phyloP scores from a whole-genome alignment of 1,140 invertebrate genomes.

The Drosophila mauritiana region DNA sequence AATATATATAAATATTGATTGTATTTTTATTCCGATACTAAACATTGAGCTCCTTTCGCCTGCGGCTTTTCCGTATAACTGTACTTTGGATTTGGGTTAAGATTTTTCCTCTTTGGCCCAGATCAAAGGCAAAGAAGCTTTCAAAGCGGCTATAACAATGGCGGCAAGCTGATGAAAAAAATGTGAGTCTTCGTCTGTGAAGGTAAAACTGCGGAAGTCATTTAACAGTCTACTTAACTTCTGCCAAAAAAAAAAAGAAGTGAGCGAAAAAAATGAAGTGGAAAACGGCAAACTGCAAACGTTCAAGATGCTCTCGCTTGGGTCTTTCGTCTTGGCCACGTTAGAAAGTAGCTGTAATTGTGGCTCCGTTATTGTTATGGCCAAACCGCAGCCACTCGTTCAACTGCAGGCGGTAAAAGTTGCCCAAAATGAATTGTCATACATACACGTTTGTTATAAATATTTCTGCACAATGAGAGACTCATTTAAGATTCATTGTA shows the following conservation, averaged over 20 bases:
- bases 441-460: slow-evolving; percentile 27
- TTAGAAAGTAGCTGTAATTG: slow-evolving; percentile 76
- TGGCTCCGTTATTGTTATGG: slow-evolving; percentile 52
- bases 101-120: slow-evolving; percentile 24
- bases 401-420: slow-evolving; percentile 68
- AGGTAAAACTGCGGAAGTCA: slow-evolving; percentile 71
- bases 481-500: slow-evolving; percentile 45
- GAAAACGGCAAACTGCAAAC: slow-evolving; percentile 55
- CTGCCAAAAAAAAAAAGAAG: slow-evolving; percentile 42
- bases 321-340: slow-evolving; percentile 64
- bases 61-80: background rate
- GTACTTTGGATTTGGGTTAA: slow-evolving; percentile 21
- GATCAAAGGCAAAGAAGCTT: slow-evolving; percentile 46
- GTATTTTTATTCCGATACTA: background rate
- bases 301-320: slow-evolving; percentile 52
- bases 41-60: background rate
- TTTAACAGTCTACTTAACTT: slow-evolving; percentile 75
- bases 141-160: slow-evolving; percentile 26
- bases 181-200: slow-evolving; percentile 37
- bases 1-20: background rate
- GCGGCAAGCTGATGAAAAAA: slow-evolving; percentile 2
- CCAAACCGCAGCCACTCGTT: slow-evolving; percentile 30
- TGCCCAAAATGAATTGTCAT: slow-evolving; percentile 69
- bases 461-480: slow-evolving; percentile 33
- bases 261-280: slow-evolving; percentile 21